Evolutionary conservation across 2,797 vertebrate species (phyloP).

Genomic region (Sebastes iracundus): DNA sequence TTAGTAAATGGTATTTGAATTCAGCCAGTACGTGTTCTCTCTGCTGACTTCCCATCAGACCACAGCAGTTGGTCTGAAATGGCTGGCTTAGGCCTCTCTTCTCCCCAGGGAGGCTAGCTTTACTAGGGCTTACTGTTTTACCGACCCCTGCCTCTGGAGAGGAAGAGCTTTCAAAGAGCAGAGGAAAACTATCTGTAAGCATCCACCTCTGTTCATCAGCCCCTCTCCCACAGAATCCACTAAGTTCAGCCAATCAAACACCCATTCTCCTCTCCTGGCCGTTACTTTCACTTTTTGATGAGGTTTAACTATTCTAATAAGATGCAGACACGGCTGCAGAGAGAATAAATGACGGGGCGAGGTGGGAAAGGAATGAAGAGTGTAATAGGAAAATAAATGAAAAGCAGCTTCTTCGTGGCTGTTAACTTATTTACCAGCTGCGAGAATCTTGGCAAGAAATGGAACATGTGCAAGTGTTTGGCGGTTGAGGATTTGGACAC

Average conservation of each 20-base stretch:
- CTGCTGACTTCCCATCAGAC: not conserved
- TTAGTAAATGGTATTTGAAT: not conserved
- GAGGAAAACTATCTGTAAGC: slow-evolving; percentile 25
- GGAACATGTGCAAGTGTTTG: not conserved
- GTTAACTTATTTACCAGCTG: slow-evolving; percentile 1
- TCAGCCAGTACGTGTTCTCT: not conserved
- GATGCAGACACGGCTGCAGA: slow-evolving; percentile 1
- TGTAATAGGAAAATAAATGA: not conserved
- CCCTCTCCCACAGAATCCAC: slow-evolving; percentile 1
- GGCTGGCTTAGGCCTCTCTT: not conserved
- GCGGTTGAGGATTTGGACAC: not conserved
- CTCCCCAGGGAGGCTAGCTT: not conserved
- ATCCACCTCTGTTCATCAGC: not conserved
- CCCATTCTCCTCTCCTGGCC: not conserved
- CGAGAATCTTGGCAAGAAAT: not conserved
- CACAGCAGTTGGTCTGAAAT: not conserved
- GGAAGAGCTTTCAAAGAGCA: slow-evolving; percentile 37
- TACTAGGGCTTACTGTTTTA: slow-evolving; percentile 10
- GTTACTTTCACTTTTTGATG: slow-evolving; percentile 25
- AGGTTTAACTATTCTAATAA: slow-evolving; percentile 10
- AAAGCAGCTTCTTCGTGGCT: not conserved
- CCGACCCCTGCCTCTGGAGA: not conserved
- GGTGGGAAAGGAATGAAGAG: not conserved
- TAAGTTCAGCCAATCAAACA: slow-evolving; percentile 18
- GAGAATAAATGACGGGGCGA: not conserved